A percentile compares a stretch with the other conserved stretches of the same genome.
phyloP scores from a whole-genome alignment of 2,888 invertebrate species.

The Cheilosia vulpina region DNA sequence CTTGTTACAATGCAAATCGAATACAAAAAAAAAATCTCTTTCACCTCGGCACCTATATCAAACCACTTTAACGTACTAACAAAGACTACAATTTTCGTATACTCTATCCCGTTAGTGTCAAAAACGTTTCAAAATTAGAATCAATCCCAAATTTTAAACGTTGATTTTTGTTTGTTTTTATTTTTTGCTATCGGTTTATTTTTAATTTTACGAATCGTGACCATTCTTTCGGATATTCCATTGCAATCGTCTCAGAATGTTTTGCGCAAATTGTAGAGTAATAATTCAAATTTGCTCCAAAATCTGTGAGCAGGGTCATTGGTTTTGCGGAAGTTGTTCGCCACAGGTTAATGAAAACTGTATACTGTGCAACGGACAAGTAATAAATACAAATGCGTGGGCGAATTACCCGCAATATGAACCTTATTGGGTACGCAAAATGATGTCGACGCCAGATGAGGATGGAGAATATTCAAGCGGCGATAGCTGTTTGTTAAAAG shows the following conservation, averaged over 20 bases:
- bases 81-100: not conserved
- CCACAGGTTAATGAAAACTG: not conserved
- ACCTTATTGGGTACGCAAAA: not conserved
- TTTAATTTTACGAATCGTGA: not conserved
- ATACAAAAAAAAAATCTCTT: not conserved
- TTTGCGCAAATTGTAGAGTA: conserved; percentile 37
- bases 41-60: not conserved
- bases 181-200: conserved; percentile 4
- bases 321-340: conserved; percentile 12
- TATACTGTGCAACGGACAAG: conserved; percentile 3
- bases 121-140: conserved; percentile 5
- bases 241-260: conserved; percentile 1
- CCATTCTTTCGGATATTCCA: conserved; percentile 2
- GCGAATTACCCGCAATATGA: not conserved
- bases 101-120: not conserved
- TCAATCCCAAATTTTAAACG: conserved; percentile 25
- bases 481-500: not conserved
- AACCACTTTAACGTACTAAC: conserved; percentile 1
- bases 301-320: conserved; percentile 7
- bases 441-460: not conserved
- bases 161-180: conserved; percentile 6
- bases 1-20: not conserved
- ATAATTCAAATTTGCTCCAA: not conserved
- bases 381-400: not conserved
- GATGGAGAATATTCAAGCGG: not conserved